Evolutionary conservation across 1,140 invertebrate genomes (phyloP), one percentile per base, ranked within the genome.

Genomic region (Laodelphax striatellus): DNA sequence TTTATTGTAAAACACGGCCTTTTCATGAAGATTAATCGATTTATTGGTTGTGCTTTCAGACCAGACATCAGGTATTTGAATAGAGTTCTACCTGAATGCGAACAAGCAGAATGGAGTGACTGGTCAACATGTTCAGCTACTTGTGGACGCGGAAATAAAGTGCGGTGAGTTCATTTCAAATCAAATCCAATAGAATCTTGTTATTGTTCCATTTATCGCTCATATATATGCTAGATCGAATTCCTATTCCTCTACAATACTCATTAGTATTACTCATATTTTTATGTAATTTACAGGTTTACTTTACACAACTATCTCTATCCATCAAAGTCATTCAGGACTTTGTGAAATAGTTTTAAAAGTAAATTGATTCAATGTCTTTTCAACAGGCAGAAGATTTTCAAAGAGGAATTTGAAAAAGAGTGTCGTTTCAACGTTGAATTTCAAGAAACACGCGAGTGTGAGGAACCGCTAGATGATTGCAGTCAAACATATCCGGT

Each of bases 101-200:
- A 69, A 9, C 71, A 75, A 0, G 72, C 70, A 6, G 66, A 72
- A 34, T 80, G 77, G 78, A 68, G 70, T 16, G 22, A 69, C 0
- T 80, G 79, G 78, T 69, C 72, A 28, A 67, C 69, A 17, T 78
- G 77, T 67, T 77, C 75, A 60, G 71, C 69, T 6, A 72, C 73
- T 0, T 80, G 78, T 63, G 79, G 79, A 0, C 56, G 66, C 0
- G 78, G 78, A 65, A 72, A 57, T 77, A 74, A 50, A 50, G 46
- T 50, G 3, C 16, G 46, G 46, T 50, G 8, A 50, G 21, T 22
- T 8, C 6, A n/a, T 71, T n/a, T n/a, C n/a, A n/a, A n/a, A n/a
- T n/a, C n/a, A n/a, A n/a, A n/a, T n/a, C n/a, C n/a, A n/a, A n/a
- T n/a, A n/a, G 46, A 59, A 43, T 5, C 24, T 28, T 28, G 2